phyloP scores from a whole-genome alignment of 2,888 invertebrate species.

The Acrobasis suavella region DNA sequence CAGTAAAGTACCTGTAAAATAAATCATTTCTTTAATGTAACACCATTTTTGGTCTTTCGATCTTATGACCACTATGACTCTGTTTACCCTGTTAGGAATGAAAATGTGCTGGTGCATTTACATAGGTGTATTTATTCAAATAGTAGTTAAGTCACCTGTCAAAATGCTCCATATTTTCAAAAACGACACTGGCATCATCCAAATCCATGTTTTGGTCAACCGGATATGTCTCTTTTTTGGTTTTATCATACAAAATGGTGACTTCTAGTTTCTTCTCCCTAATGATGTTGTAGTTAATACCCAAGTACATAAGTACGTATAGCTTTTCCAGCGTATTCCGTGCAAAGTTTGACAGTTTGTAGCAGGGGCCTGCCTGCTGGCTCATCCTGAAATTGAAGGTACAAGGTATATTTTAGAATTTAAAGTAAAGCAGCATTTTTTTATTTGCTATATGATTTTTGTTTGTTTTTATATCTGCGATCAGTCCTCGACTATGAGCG shows the following conservation, averaged over 20 bases:
- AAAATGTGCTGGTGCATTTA: background rate
- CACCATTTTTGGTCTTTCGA: too few relatives aligned
- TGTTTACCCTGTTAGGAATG: background rate
- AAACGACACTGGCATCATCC: constrained; percentile 68
- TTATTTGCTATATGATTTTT: too few relatives aligned
- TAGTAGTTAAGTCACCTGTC: constrained; percentile 57
- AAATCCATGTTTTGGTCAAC: constrained; percentile 51
- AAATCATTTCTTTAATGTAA: background rate
- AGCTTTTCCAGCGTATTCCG: constrained; percentile 57
- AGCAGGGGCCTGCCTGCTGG: constrained; percentile 57
- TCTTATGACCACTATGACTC: too few relatives aligned
- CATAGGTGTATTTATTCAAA: background rate
- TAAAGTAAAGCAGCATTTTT: too few relatives aligned
- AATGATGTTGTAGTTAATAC: constrained; percentile 61
- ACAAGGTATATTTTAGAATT: too few relatives aligned
- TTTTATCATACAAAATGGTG: constrained; percentile 59
- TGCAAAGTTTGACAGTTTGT: constrained; percentile 57
- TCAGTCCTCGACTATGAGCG: too few relatives aligned
- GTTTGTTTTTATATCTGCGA: too few relatives aligned
- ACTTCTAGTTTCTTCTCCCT: constrained; percentile 67
- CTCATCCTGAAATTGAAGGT: constrained; percentile 53
- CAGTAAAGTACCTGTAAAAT: constrained; percentile 56
- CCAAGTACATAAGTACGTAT: constrained; percentile 70
- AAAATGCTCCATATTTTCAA: constrained; percentile 61
- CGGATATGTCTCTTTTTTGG: constrained; percentile 62